Conservation (phyloP, 2,113 vertebrate species). For the Platichthys stellatus region DNA sequence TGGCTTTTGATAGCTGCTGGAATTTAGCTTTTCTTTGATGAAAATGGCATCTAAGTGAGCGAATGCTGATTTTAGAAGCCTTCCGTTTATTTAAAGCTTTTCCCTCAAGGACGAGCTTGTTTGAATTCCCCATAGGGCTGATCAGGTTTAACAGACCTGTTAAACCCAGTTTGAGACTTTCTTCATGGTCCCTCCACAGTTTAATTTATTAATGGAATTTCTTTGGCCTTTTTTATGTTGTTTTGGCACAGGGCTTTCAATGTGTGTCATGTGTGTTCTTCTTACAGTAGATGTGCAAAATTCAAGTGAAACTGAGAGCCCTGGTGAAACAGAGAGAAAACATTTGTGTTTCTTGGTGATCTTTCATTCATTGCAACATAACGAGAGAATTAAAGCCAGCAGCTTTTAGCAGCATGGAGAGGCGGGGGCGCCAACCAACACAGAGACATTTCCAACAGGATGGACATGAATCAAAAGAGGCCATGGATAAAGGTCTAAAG, state of each 20-base stretch:
- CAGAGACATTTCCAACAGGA: constrained; percentile 55
- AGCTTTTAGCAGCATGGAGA: constrained; percentile 77
- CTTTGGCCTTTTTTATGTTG: constrained; percentile 84
- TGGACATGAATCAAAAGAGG: constrained; percentile 58
- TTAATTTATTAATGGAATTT: constrained; percentile 87
- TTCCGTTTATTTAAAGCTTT: constrained; percentile 69
- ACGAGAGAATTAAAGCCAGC: constrained; percentile 87
- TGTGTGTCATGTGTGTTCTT: constrained; percentile 49
- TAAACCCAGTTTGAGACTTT: constrained; percentile 60
- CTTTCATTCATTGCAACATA: constrained; percentile 85
- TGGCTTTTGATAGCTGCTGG: constrained; percentile 36
- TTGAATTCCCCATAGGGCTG: constrained; percentile 51
- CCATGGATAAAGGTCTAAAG: constrained; percentile 21
- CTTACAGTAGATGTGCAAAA: not conserved
- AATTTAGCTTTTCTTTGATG: constrained; percentile 39
- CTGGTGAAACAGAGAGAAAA: not conserved
- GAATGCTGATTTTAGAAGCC: constrained; percentile 53
- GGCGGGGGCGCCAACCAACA: constrained; percentile 73
- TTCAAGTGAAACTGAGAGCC: constrained; percentile 3
- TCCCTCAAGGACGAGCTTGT: constrained; percentile 62
- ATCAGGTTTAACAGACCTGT: constrained; percentile 67
- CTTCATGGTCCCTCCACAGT: constrained; percentile 76
- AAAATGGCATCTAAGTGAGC: constrained; percentile 44
- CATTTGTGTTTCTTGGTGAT: constrained; percentile 74
- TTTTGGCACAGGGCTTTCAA: constrained; percentile 89